Evolutionary conservation across 2,888 invertebrate species (phyloP).

Genomic region (Scrobipalpa costella): DNA sequence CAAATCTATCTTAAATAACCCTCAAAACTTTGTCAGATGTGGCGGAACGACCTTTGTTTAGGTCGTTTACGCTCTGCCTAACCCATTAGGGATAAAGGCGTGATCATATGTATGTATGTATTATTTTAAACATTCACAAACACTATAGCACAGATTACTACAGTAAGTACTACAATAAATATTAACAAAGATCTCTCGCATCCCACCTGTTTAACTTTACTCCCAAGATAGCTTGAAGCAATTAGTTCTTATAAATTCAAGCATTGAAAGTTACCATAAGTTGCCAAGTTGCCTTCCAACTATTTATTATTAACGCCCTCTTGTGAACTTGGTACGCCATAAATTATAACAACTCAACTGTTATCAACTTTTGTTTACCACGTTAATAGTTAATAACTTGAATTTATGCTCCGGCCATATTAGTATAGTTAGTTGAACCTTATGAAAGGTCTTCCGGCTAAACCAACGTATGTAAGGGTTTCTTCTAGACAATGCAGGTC

Average conservation of each 20-base stretch:
- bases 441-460: too few relatives aligned
- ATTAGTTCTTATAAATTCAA: slow-evolving; percentile 22
- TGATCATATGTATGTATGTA: too few relatives aligned
- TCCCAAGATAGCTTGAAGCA: slow-evolving; percentile 14
- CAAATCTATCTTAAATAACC: too few relatives aligned
- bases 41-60: too few relatives aligned
- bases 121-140: too few relatives aligned
- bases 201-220: slow-evolving; percentile 13
- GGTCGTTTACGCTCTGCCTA: too few relatives aligned
- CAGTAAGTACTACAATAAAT: neutral
- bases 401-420: slow-evolving; percentile 9
- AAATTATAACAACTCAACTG: slow-evolving; percentile 52
- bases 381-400: slow-evolving; percentile 34
- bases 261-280: slow-evolving; percentile 13
- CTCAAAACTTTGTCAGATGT: too few relatives aligned
- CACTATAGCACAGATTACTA: neutral
- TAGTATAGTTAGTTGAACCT: neutral
- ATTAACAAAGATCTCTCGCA: slow-evolving; percentile 3
- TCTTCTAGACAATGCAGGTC: too few relatives aligned
- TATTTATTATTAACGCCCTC: slow-evolving; percentile 50
- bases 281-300: slow-evolving; percentile 24
- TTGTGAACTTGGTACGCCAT: slow-evolving; percentile 43
- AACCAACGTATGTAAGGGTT: too few relatives aligned
- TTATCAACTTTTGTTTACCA: slow-evolving; percentile 33
- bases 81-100: too few relatives aligned